These are phyloP conservation scores for Andricus curvator DNA, from an alignment of 2,888 invertebrate genomes.

Conservation along the genomic window DNA sequence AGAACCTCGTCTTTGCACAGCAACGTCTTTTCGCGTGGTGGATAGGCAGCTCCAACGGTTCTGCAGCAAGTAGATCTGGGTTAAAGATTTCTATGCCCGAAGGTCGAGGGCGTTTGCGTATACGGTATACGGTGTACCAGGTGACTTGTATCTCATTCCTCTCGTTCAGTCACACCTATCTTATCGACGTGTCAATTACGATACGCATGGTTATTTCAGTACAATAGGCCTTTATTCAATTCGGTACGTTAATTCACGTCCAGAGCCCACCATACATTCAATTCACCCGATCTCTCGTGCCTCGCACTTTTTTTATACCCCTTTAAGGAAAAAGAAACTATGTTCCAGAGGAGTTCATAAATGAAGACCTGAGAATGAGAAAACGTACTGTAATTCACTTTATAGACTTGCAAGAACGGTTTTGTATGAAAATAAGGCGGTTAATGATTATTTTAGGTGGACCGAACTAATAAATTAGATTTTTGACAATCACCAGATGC, in stretches of 20 bases:
- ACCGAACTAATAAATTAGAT: not conserved
- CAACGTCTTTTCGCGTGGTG: slow-evolving; percentile 25
- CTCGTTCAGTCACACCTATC: slow-evolving; percentile 3
- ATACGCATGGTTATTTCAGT: not conserved
- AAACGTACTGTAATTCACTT: slow-evolving; percentile 29
- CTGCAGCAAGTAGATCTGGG: slow-evolving; percentile 73
- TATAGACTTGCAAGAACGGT: not conserved
- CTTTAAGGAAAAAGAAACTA: slow-evolving; percentile 31
- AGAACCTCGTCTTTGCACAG: not conserved
- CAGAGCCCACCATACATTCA: not conserved
- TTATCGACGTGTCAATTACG: not conserved
- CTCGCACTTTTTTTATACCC: not conserved
- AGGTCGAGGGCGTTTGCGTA: slow-evolving; percentile 69
- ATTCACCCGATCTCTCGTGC: not conserved
- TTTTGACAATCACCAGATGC: not conserved
- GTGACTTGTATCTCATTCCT: slow-evolving; percentile 11
- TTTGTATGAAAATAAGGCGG: not conserved
- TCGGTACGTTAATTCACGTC: not conserved
- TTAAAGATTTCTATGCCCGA: slow-evolving; percentile 75
- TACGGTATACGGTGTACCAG: slow-evolving; percentile 10
- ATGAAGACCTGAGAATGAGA: slow-evolving; percentile 39
- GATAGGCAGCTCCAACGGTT: slow-evolving; percentile 44
- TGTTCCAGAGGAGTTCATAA: slow-evolving; percentile 18
- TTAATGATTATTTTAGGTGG: not conserved
- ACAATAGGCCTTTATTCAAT: slow-evolving; percentile 6